A percentile compares a stretch with the other conserved stretches of the same genome.
These are phyloP conservation scores for Augiades crinisus DNA, from an alignment of 2,888 invertebrate species.

Conservation along the genomic window DNA sequence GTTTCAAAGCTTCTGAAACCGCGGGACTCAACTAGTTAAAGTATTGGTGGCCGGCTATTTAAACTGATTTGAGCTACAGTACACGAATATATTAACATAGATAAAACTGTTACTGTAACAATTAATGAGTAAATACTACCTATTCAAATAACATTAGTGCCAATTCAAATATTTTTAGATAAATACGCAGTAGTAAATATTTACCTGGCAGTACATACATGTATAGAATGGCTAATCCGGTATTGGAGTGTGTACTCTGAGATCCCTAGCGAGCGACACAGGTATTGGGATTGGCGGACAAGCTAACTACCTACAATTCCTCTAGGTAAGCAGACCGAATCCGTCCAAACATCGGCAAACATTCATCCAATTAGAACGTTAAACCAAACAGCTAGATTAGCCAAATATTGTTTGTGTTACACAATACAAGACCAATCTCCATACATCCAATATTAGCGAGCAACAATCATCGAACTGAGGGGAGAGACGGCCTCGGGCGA, in stretches of 20 bases:
- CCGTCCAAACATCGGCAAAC: slow-evolving; percentile 47
- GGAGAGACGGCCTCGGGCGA: slow-evolving; percentile 42
- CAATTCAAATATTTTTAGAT: neutral
- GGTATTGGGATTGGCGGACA: slow-evolving; percentile 13
- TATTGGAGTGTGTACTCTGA: slow-evolving; percentile 14
- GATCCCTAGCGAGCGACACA: slow-evolving; percentile 14
- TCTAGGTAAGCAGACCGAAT: slow-evolving; percentile 38
- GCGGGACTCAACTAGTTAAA: too few species aligned
- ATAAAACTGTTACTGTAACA: too few species aligned
- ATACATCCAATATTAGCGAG: slow-evolving; percentile 61
- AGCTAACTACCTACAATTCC: slow-evolving; percentile 29
- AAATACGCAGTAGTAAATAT: slow-evolving; percentile 1
- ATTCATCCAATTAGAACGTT: slow-evolving; percentile 61
- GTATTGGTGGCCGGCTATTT: too few species aligned
- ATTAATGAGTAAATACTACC: too few species aligned
- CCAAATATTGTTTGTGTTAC: slow-evolving; percentile 66
- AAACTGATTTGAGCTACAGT: too few species aligned
- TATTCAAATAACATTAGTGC: too few species aligned
- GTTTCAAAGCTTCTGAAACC: too few species aligned
- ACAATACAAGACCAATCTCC: slow-evolving; percentile 62
- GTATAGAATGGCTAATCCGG: slow-evolving; percentile 12
- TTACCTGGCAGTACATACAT: neutral
- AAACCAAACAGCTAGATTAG: slow-evolving; percentile 63
- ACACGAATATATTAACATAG: too few species aligned
- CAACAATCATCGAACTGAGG: slow-evolving; percentile 42